Percentiles rank a stretch among this genome's conserved stretches.
phyloP scores from a whole-genome alignment of 1,140 invertebrate species.

The Panagrolaimus sp. region DNA sequence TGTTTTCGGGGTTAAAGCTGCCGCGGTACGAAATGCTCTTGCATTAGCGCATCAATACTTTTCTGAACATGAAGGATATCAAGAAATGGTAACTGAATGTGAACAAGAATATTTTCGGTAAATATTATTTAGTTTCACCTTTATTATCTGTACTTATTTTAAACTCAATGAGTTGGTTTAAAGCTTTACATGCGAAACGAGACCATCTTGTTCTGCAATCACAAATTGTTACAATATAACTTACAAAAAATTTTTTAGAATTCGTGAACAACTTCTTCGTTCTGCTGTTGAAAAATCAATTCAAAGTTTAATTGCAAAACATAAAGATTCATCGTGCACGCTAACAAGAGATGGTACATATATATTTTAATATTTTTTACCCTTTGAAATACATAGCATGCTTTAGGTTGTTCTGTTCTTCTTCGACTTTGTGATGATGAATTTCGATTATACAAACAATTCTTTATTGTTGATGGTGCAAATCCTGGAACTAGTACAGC shows the following conservation, averaged over 20 bases:
- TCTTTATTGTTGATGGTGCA: conserved; percentile 36
- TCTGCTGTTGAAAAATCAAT: conserved; percentile 50
- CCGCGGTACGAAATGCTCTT: conserved; percentile 44
- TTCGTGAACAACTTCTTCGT: conserved; percentile 43
- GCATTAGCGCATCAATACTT: conserved; percentile 44
- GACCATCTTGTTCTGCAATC: too few species aligned
- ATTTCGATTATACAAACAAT: conserved; percentile 55
- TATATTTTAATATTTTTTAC: too few species aligned
- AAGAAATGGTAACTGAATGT: conserved; percentile 43
- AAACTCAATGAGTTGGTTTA: too few species aligned
- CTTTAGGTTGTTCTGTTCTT: conserved; percentile 44
- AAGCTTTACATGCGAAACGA: too few species aligned
- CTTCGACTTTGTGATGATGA: conserved; percentile 55
- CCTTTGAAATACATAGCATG: too few species aligned
- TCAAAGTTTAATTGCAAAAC: conserved; percentile 27
- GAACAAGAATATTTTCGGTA: conserved; percentile 40
- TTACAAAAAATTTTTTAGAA: conserved; percentile 15
- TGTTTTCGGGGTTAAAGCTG: conserved; percentile 52
- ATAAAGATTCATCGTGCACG: conserved; percentile 48
- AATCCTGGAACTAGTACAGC: conserved; percentile 4
- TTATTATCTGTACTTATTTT: too few species aligned
- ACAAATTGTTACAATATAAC: too few species aligned
- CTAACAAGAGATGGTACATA: conserved; percentile 40
- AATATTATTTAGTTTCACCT: too few species aligned
- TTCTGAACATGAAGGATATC: conserved; percentile 38